Evolutionary conservation across 1,140 invertebrate species (phyloP).

Genomic region (Cherax quadricarinatus): DNA sequence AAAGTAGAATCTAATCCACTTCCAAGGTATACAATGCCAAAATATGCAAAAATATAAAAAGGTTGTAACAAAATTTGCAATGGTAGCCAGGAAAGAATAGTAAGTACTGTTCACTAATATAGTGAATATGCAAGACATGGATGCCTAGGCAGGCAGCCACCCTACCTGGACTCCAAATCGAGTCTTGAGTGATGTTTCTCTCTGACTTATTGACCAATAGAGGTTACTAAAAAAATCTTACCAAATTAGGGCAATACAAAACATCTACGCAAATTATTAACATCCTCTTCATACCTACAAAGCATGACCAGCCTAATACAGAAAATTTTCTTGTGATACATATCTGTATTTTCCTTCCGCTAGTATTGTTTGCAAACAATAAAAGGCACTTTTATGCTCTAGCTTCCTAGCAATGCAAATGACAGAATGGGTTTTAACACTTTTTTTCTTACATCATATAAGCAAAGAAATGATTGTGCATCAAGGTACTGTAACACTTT

Average conservation of each 20-base stretch:
- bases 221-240: neutral
- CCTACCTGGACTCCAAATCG: neutral
- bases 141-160: neutral
- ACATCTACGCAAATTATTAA: neutral
- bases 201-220: neutral
- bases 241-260: neutral
- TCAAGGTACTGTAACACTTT: no score
- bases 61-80: neutral
- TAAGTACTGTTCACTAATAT: neutral
- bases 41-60: neutral
- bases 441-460: no score
- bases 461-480: no score
- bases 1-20: neutral
- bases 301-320: no score
- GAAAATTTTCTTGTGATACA: no score
- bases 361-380: no score
- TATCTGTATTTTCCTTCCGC: no score
- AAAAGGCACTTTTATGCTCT: no score
- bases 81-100: neutral
- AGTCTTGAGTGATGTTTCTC: neutral
- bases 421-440: no score
- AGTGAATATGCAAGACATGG: neutral
- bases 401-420: no score
- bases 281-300: neutral
- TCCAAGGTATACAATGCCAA: no score